Evolutionary conservation across 1,140 invertebrate genomes (phyloP), one percentile per base, ranked within the genome.

Genomic region (Megathymus violae): DNA sequence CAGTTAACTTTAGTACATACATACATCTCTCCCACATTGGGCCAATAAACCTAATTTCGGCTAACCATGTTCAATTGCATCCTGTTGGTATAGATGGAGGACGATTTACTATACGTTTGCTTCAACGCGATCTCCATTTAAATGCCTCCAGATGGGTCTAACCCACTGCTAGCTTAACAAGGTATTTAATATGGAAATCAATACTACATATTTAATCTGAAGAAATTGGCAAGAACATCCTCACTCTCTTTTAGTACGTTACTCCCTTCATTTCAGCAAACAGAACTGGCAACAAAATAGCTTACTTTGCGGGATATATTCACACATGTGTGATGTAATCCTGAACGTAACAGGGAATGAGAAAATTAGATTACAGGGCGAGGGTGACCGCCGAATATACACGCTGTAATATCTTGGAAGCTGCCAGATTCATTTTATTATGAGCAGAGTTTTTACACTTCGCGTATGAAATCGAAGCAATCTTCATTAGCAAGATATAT

Each of bases 341-440:
- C 34, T n/a, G 34, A 11, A 36, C 34, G 34, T 36, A 36, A 36
- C n/a, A 11, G 34, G 34, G 34, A 36, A 36, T 36, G 34, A 36
- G 34, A 36, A 36, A 36, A 36, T 36, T 10, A 36, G 34, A 36
- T 36, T 36, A 36, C 34, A 36, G 34, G 27, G 34, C 34, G 34
- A 36, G 34, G 34, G 34, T 36, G 34, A 36, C 34, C 34, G 34
- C 34, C 34, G 34, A 36, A 36, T 36, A 31, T 31, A 36, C 34
- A 36, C 34, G 34, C n/a, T 36, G 34, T 36, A 36, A 36, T 36
- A 36, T 36, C 34, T 36, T 36, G 34, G 34, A 7, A 36, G 34
- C 34, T 36, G 34, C 34, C 34, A 36, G 34, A 2, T 36, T 36
- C 34, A 36, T 36, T 36, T 36, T 36, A 36, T 36, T n/a, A 36